Evolutionary conservation across 1,140 invertebrate genomes (phyloP), one percentile per base, ranked within the genome.

Genomic region (Sipha flava): DNA sequence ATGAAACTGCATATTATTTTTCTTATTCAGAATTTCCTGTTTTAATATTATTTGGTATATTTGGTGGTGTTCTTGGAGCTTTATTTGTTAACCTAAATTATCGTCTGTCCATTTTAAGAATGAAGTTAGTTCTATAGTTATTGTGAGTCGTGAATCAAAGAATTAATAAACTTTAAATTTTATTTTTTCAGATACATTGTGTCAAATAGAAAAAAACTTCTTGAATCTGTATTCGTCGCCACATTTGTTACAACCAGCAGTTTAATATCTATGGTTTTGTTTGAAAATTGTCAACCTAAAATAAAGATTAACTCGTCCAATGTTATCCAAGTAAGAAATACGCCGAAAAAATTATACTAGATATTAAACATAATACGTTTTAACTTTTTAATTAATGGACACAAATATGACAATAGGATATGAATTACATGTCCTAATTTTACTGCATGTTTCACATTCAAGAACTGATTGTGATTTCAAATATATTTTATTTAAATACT

Each of bases 11-110:
- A 49, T 79, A 82, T n/a, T 82, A 82, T 21, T 99, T 98, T 85
- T 88, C 92, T 82, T 90, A 96, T 81, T 93, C 92, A 83, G 97
- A 99, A 87, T 88, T 99, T 80, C 95, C 95, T 0, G 88, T 99
- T 57, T 99, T 98, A 85, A 89, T 97, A 83, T 37, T 95, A 1
- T 94, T 99, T 87, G 98, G 97, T 34, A 88, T 90, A 1, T 86
- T 96, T 26, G 96, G 97, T 40, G 98, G 98, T 0, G 81, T 97
- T 2, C 84, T 94, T 0, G 98, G 98, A 3, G 94, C 97, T n/a
- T 84, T 96, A 7, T 99, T 97, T 91, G 98, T 98, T 85, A 87
- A 92, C 81, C 88, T 98, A 12, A 99, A 99, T 85, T 94, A 93
- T 81, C 93, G 91, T 84, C 88, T 99, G n/a, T 91, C 95, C 9